Evolutionary conservation across 2,888 invertebrate species (phyloP), one percentile per base, ranked within the genome.

Genomic region (Meiosimyza decipiens): DNA sequence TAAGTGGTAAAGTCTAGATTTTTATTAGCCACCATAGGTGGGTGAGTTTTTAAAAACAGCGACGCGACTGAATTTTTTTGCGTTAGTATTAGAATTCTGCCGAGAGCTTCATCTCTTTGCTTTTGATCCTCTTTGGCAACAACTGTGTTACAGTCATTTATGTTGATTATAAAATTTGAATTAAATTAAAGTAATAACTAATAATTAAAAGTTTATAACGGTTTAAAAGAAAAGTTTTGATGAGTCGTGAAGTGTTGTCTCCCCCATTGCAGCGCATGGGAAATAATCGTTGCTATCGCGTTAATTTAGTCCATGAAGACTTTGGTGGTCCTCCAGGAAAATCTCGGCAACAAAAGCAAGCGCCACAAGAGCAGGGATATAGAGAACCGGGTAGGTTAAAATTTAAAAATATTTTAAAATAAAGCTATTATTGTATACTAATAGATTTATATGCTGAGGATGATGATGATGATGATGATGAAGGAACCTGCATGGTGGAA

Each of bases 251-350:
- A 81, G 88, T 93, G 51, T 82, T 94, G 57, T 88, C 89, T 73
- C 93, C 94, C 12, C 90, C 91, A 54, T 80, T 93, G 62, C 81
- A 91, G 57, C 90, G 91, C 88, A 89, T 94, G 79, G 92, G 91
- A 77, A 90, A 90, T n/a, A 80, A 80, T 67, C 89, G 92, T 76
- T 92, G 91, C 84, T 95, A 94, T 80, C 90, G 94, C 79, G 88
- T 91, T 66, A 91, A 90, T 80, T 89, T 89, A 18, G 80, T 82
- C 7, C 81, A 84, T 59, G 87, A 88, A 4, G 80, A 85, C 67
- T 88, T 88, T 28, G 78, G 83, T 11, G 86, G 85, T 66, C 74
- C 75, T 28, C 55, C 64, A 22, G 64, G 59, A 50, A 55, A 28
- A 51, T 22, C 68, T 12, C 73, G 69, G 28, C 60, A 54, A 28